A percentile compares a stretch with the other conserved stretches of the same genome.
Conservation (phyloP, 2,113 vertebrate genomes). For the Mustelus asterias region DNA sequence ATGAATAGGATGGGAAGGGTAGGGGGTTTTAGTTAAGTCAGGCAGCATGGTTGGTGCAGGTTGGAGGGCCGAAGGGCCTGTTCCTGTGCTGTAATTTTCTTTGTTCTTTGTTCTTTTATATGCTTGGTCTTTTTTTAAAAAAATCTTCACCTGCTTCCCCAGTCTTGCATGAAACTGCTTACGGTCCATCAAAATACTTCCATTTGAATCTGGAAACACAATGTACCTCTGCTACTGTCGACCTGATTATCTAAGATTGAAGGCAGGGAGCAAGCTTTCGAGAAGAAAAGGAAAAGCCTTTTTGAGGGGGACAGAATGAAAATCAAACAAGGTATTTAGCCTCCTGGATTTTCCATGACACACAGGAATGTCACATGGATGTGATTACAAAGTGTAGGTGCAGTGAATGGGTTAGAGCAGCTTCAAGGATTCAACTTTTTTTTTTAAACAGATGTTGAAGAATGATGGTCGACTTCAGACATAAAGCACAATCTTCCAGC, state of each 20-base stretch:
- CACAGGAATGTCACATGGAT: neutral
- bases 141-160: neutral
- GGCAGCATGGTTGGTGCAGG: no score
- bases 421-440: neutral
- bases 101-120: no score
- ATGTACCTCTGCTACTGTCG: neutral
- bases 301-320: neutral
- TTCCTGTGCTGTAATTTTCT: no score
- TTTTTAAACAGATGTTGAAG: neutral
- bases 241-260: neutral
- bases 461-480: neutral
- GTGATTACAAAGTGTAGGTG: neutral
- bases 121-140: neutral
- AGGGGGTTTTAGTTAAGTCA: no score
- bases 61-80: no score
- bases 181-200: neutral
- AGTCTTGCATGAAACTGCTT: neutral
- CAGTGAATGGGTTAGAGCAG: neutral
- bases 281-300: neutral
- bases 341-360: neutral
- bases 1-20: no score
- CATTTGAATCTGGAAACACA: neutral
- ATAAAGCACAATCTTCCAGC: neutral
- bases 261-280: neutral
- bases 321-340: conserved; percentile 12